Evolutionary conservation across 2,888 invertebrate species (phyloP), one percentile per base, ranked within the genome.

Genomic region (Junonia oenone): DNA sequence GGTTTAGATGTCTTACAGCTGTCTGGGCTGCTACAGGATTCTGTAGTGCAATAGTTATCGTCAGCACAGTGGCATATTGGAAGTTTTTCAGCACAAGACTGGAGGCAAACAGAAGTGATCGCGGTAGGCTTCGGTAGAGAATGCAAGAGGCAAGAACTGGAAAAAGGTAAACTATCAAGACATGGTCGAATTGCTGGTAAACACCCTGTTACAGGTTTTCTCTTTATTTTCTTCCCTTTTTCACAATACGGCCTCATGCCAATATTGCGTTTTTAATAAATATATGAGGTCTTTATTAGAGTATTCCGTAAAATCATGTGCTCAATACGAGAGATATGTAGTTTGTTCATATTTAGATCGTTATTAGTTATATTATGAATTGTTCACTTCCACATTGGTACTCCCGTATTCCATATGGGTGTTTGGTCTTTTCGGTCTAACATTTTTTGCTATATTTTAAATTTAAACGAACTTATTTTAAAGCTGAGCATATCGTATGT

Each of bases 121-220:
- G n/a, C 17, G 22, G 31, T 8, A 15, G 15, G 26, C 17, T 5
- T 46, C 6, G 27, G 2, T 19, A 33, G 2, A 6, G 33, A 11
- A 8, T 14, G 26, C 9, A 35, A 29, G 0, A 8, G 6, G 13
- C 40, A 47, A 19, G 31, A 35, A 1, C 43, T 40, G 11, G 51
- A 35, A 2, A 62, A 47, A 9, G 9, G 37, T 13, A 56, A 48
- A 37, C 65, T 63, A 22, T 62, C 62, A 27, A 68, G 35, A 43
- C 65, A 68, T 14, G 61, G 58, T 9, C 64, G 53, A 2, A 58
- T 59, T 19, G 57, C 9, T 9, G 60, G 3, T 33, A 11, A 33
- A 55, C 48, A 31, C 11, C 5, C 5, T 8, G 14, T 14, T 46
- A 46, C 14, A 14, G 6, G 15, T 9, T 1, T 11, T 33, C 26